Evolutionary conservation across 1,140 invertebrate genomes (phyloP), one percentile per base, ranked within the genome.

Genomic region (Eupristina koningsbergeri): DNA sequence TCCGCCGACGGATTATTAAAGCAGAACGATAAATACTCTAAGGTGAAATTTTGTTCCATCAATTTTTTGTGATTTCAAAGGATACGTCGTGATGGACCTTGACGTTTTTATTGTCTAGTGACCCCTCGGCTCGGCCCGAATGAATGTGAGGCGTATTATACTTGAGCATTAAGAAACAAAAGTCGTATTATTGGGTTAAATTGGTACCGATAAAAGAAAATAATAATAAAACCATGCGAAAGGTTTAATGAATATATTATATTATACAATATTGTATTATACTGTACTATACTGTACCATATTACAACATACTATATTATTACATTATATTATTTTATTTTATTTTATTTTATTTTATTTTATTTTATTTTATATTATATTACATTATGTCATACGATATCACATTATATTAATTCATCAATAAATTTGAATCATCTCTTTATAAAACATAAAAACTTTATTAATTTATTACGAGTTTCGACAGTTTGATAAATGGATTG

Each of bases 361-460:
- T n/a, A n/a, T n/a, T n/a, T n/a, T n/a, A n/a, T n/a, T n/a, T n/a
- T n/a, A n/a, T n/a, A n/a, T n/a, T n/a, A n/a, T n/a, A n/a, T n/a
- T n/a, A n/a, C n/a, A n/a, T n/a, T n/a, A n/a, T n/a, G n/a, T n/a
- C n/a, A n/a, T n/a, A n/a, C n/a, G n/a, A n/a, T n/a, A n/a, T n/a
- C n/a, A n/a, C n/a, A n/a, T n/a, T n/a, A n/a, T 26, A 58, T 58
- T 58, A 58, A 58, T 22, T 6, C 53, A 76, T 58, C 19, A 58
- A 39, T 41, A 47, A 84, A 78, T 85, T 73, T 84, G 53, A 58
- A 58, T 58, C 22, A 26, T 3, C 53, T 58, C 53, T 58, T 58
- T 58, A 58, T 58, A 9, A 58, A 58, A 58, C 19, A 9, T 58
- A 26, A 58, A 58, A 58, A 58, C 53, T 58, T 58, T 58, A 58